A percentile compares a stretch with the other conserved stretches of the same genome.
Evolutionary conservation across 2,113 vertebrate genomes (phyloP).

Genomic region (Lethenteron camtschaticum): DNA sequence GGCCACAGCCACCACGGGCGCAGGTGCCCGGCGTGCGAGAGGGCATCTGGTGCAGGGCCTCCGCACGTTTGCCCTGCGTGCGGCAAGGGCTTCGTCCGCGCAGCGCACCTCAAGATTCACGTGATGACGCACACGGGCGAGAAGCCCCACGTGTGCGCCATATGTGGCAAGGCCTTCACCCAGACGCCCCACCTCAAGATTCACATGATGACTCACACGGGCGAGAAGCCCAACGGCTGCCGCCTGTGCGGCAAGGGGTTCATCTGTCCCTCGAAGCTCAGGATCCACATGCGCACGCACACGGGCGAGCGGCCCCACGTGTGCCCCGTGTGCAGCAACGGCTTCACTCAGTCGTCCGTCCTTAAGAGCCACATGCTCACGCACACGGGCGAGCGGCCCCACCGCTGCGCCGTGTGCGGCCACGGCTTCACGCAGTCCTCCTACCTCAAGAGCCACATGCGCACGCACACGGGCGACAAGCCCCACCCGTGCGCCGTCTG

Average conservation of each 20-base stretch:
- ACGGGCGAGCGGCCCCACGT: conserved; percentile 97
- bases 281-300: conserved; percentile 89
- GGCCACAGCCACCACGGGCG: too few species aligned
- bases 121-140: conserved; percentile 3
- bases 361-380: neutral
- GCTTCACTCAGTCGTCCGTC: neutral
- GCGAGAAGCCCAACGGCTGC: conserved; percentile 92
- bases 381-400: neutral
- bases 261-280: conserved; percentile 83
- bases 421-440: neutral
- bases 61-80: too few species aligned
- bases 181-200: conserved; percentile 87
- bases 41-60: neutral
- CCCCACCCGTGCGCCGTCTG: neutral
- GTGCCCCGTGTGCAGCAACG: neutral
- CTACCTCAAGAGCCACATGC: conserved; percentile 3
- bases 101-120: conserved; percentile 16
- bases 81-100: conserved; percentile 9
- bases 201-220: conserved; percentile 92
- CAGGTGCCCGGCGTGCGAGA: too few species aligned
- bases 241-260: conserved; percentile 98
- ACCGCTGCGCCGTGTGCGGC: neutral
- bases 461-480: neutral
- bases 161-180: conserved; percentile 81
- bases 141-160: conserved; percentile 50